Evolutionary conservation across 2,113 vertebrate genomes (phyloP).

Genomic region (Enhydra lutris): DNA sequence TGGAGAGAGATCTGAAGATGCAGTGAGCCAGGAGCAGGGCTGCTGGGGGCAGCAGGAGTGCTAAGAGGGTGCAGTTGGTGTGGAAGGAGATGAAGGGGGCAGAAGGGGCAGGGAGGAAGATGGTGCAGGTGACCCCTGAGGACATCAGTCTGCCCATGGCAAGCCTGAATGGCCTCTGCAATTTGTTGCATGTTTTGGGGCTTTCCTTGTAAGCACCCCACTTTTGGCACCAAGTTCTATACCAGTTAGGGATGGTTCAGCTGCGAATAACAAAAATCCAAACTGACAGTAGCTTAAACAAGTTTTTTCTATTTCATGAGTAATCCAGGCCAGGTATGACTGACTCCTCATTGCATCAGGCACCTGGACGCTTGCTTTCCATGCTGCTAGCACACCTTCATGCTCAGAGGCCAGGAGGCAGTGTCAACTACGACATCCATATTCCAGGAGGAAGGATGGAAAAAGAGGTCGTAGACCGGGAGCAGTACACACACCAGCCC

Average conservation of each 20-base stretch:
- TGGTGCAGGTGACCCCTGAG: not conserved
- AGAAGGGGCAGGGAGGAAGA: accelerated
- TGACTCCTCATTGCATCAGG: not conserved
- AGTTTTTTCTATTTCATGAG: not conserved
- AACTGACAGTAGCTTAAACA: not conserved
- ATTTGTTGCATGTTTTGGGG: not conserved
- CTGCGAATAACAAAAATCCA: not conserved
- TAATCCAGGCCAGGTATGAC: not conserved
- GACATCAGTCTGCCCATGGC: not conserved
- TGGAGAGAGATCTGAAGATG: not conserved
- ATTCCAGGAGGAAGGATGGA: not conserved
- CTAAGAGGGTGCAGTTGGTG: accelerated
- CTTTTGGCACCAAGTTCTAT: not conserved
- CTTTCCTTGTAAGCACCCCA: not conserved
- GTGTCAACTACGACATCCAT: accelerated
- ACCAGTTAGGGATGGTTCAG: not conserved
- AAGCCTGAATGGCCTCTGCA: accelerated
- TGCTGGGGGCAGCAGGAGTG: not conserved
- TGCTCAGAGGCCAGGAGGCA: not conserved
- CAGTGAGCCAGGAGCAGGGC: not conserved
- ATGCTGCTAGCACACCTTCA: not conserved
- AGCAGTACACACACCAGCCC: accelerated
- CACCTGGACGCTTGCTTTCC: not conserved
- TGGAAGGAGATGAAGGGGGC: not conserved
- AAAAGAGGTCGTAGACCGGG: not conserved